Evolutionary conservation across 2,113 vertebrate species (phyloP), one percentile per base, ranked within the genome.

Genomic region (Mustelus asterias): DNA sequence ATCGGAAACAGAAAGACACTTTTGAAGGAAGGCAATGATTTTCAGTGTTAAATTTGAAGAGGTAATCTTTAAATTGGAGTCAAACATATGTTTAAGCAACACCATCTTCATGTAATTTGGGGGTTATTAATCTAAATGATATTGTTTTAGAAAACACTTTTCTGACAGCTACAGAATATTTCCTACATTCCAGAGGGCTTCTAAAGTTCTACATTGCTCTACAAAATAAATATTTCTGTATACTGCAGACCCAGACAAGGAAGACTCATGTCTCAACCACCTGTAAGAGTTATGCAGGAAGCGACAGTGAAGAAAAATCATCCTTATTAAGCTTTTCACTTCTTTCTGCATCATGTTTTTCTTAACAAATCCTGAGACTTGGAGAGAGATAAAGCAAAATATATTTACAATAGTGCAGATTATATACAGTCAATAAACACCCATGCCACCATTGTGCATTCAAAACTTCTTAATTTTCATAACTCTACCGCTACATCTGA

Each of bases 91-190:
- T 33, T 93, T 93, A 37, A 93, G 16, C 65, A 63, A 93, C 60
- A 60, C 60, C 89, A 93, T 65, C 33, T 93, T 93, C 89, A 65
- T 93, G 60, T 37, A 67, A 93, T 65, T 93, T 65, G 89, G 89
- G 48, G 89, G 20, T 93, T 93, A 93, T 93, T 37, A 65, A 93
- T 65, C 58, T 67, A 92, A 92, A 92, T 80, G 41, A 83, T 93
- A 93, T 90, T 90, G 54, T 60, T 90, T 60, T 58, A 90, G 88
- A 48, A 90, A 90, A 90, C 88, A 90, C 37, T 41, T 93, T 93
- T 93, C 60, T 58, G 63, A 92, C 60, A 67, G 89, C 89, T 65
- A 37, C 58, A 65, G n/a, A 93, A 65, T 93, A 93, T 93, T 93
- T 67, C 89, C 33, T 67, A 93, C 89, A 93, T 93, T 93, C 60